These are phyloP conservation scores for Spea hammondii DNA, from an alignment of 2,797 vertebrate genomes.

Conservation along the genomic window DNA sequence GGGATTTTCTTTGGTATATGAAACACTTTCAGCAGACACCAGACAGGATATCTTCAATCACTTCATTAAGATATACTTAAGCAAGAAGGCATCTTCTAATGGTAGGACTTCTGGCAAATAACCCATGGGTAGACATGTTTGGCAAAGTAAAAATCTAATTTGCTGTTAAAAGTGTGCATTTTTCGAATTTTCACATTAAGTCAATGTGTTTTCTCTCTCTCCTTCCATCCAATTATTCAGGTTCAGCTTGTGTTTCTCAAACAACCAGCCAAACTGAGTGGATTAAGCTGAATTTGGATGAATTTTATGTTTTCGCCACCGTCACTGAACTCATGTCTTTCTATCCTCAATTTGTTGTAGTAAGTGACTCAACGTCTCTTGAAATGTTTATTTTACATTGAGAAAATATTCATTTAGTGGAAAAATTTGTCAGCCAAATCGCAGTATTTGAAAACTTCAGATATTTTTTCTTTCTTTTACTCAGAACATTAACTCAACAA, in stretches of 20 bases:
- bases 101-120: not conserved
- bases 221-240: not conserved
- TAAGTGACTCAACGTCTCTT: no score
- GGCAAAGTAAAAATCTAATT: not conserved
- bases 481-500: slow-evolving; percentile 7
- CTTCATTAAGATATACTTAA: not conserved
- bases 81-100: not conserved
- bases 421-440: not conserved
- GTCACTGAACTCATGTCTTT: no score
- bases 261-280: not conserved
- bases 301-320: not conserved
- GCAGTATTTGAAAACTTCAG: not conserved
- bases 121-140: not conserved
- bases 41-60: not conserved
- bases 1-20: no score
- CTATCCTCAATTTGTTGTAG: no score
- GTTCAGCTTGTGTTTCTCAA: not conserved
- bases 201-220: no score
- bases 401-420: not conserved
- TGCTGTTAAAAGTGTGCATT: not conserved
- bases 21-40: no score
- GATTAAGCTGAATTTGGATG: not conserved
- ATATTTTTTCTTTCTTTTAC: not conserved
- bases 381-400: no score
- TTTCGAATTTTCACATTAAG: not conserved